phyloP scores from a whole-genome alignment of 2,113 vertebrate species.

The Toxotes jaculatrix region DNA sequence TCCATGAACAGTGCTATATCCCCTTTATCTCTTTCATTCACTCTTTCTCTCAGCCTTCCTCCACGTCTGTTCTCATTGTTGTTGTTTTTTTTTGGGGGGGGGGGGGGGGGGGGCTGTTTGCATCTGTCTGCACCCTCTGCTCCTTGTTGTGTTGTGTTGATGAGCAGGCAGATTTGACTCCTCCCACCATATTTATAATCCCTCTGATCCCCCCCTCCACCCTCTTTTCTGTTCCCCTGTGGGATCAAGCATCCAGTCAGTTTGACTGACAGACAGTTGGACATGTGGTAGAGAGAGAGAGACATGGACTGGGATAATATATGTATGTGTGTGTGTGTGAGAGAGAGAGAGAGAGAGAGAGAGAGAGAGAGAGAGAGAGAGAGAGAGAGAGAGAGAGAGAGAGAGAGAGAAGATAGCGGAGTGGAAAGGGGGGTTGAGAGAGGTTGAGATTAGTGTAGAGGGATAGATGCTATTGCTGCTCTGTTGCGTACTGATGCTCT shows the following conservation, averaged over 20 bases:
- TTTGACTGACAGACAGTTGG: constrained; percentile 74
- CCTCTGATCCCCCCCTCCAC: constrained; percentile 85
- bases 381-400: constrained; percentile 37
- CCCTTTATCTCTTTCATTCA: neutral
- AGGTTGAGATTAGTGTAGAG: constrained; percentile 67
- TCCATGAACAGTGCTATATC: neutral
- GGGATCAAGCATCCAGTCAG: constrained; percentile 74
- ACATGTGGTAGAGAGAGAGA: constrained; percentile 65
- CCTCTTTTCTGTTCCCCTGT: constrained; percentile 76
- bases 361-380: constrained; percentile 31
- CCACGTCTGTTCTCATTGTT: neutral
- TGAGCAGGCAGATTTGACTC: constrained; percentile 90
- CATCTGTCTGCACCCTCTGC: constrained; percentile 66
- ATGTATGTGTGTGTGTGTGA: constrained; percentile 2
- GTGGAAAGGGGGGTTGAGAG: constrained; percentile 49
- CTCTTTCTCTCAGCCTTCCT: constrained; percentile 12
- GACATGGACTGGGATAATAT: constrained; percentile 37
- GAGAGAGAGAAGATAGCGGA: constrained; percentile 55
- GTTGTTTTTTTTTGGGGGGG: neutral
- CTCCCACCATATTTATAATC: constrained; percentile 93
- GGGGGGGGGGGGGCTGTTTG: neutral
- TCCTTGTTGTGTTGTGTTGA: constrained; percentile 79
- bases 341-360: constrained; percentile 38
- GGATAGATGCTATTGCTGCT: constrained; percentile 63
- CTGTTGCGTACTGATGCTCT: constrained; percentile 44